phyloP scores from a whole-genome alignment of 2,888 invertebrate genomes.

The Lordiphosa fenestrarum region DNA sequence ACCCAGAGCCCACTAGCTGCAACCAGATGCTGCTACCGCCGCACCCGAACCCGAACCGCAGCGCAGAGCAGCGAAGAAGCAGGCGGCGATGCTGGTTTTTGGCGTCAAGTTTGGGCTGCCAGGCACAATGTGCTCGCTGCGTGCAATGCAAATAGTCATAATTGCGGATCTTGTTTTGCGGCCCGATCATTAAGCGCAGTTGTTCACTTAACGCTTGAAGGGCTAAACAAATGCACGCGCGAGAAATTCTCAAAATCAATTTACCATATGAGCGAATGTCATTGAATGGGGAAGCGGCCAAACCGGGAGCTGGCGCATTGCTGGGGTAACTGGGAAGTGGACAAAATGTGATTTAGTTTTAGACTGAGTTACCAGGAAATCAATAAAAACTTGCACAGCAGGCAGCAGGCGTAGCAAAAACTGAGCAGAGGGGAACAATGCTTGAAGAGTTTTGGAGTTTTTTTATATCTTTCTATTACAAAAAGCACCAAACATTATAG shows the following conservation, averaged over 20 bases:
- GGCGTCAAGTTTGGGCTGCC: slow-evolving; percentile 8
- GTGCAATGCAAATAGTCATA: slow-evolving; percentile 72
- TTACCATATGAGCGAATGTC: slow-evolving; percentile 51
- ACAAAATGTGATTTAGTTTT: slow-evolving; percentile 38
- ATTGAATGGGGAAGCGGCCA: slow-evolving; percentile 39
- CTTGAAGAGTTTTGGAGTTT: too few relatives aligned
- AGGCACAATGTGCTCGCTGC: slow-evolving; percentile 4
- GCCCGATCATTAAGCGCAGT: slow-evolving; percentile 55
- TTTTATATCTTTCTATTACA: too few relatives aligned
- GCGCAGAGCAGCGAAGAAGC: too few relatives aligned
- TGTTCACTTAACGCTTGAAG: slow-evolving; percentile 72
- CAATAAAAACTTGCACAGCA: too few relatives aligned
- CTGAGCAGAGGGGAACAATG: too few relatives aligned
- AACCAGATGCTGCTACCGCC: slow-evolving; percentile 7
- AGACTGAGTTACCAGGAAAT: background rate
- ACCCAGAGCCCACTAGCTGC: slow-evolving; percentile 13
- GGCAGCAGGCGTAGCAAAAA: too few relatives aligned
- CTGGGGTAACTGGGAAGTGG: slow-evolving; percentile 19
- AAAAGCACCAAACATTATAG: too few relatives aligned
- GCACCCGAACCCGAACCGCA: too few relatives aligned
- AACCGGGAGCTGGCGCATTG: too few relatives aligned
- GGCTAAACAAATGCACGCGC: slow-evolving; percentile 62
- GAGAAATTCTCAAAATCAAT: slow-evolving; percentile 69
- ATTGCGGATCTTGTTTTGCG: slow-evolving; percentile 42
- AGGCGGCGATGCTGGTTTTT: slow-evolving; percentile 7